These are phyloP conservation scores for Tetranychus piercei DNA, from an alignment of 2,888 invertebrate species.

Conservation along the genomic window DNA sequence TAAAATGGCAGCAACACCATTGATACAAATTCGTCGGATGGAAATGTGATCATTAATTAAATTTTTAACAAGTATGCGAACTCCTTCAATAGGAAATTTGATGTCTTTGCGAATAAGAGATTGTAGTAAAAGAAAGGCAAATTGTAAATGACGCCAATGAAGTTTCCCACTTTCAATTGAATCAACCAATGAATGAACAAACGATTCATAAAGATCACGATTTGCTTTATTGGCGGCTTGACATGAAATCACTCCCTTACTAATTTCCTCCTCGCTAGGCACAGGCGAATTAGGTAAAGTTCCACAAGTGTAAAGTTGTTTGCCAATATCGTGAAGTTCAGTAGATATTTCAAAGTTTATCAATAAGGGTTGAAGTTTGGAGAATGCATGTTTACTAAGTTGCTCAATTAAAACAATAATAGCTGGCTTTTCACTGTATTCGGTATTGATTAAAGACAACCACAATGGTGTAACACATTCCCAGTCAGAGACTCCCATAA, in stretches of 20 bases:
- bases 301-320: constrained; percentile 13
- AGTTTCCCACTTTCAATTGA: constrained; percentile 32
- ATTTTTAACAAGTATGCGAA: constrained; percentile 45
- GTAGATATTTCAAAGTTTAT: constrained; percentile 21
- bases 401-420: constrained; percentile 41
- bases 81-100: constrained; percentile 44
- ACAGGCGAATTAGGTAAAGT: constrained; percentile 9
- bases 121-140: constrained; percentile 53
- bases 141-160: constrained; percentile 62
- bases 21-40: constrained; percentile 52
- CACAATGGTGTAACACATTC: constrained; percentile 48
- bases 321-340: constrained; percentile 9
- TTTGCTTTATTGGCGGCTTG: constrained; percentile 20
- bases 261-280: constrained; percentile 22
- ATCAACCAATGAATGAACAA: constrained; percentile 30
- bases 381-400: constrained; percentile 28
- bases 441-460: constrained; percentile 56
- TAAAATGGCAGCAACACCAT: constrained; percentile 44
- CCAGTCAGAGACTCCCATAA: constrained; percentile 59
- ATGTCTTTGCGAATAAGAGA: constrained; percentile 53
- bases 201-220: constrained; percentile 28
- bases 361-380: constrained; percentile 28
- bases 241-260: constrained; percentile 5
- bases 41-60: constrained; percentile 57
- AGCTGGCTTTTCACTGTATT: constrained; percentile 66